Base-by-base conservation (phyloP, 2,797 vertebrate genomes). In the Gobionotothen gibberifrons region DNA sequence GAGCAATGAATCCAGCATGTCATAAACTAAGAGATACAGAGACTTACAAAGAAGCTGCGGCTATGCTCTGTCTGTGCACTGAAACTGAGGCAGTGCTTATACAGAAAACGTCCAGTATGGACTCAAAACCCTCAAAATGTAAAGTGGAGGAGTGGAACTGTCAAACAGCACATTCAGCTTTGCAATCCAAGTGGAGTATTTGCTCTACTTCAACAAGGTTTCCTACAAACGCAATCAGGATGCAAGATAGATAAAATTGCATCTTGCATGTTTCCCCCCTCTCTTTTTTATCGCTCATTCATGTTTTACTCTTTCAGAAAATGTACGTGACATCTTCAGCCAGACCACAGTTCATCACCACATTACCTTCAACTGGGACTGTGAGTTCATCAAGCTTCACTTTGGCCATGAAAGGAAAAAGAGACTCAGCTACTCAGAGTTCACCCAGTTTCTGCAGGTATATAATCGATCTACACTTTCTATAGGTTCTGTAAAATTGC, bases 291-390 rank as follows among this genome's bases (percentile, higher is more conserved):
- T 82, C 21, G 47, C 52, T 88, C 59, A 74, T 46, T 74, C 44
- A 1, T 43, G 48, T 86, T 59, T 86, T 56, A 21, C 63, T 84
- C 68, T 84, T 86, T 19, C 89, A 99, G 97, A 97, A 92, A 97
- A 99, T 94, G 95, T 99, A 69, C 96, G 96, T 59, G 97, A 98
- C 92, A 97, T 99, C 93, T 97, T 98, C 94, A 97, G 97, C 89
- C 97, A 99, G 94, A 98, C 97, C 60, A 92, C 95, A 79, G 96
- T 96, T 85, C 97, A 99, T 88, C 97, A 96, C 87, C 97, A 99
- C 91, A 99, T 99, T 91, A 97, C 97, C 86, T 99, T 99, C 93
- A 99, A 97, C 93, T 99, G 97, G 97, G 96, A 98, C 91, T 98
- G 98, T 92, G 97, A 98, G 75, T 99, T 99, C 93, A 97, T 99